phyloP scores from a whole-genome alignment of 1,140 invertebrate genomes.

The Condylostylus longicornis region DNA sequence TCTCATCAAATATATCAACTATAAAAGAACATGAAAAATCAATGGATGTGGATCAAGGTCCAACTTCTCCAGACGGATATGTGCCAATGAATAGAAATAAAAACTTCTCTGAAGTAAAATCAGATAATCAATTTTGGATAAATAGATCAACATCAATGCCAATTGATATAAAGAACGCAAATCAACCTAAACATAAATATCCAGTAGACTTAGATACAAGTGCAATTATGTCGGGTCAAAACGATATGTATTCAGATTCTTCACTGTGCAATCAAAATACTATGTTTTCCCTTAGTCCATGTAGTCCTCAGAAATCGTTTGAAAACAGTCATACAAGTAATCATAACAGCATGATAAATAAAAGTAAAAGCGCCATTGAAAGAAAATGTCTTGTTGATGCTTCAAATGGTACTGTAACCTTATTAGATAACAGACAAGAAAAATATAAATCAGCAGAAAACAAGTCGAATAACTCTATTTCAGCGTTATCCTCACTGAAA shows the following conservation, averaged over 20 bases:
- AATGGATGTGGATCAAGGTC: constrained; percentile 2
- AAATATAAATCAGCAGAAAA: neutral
- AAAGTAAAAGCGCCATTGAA: too few relatives aligned
- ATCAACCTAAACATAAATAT: neutral
- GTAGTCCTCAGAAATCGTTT: constrained; percentile 40
- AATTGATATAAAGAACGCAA: neutral
- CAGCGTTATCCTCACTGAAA: too few relatives aligned
- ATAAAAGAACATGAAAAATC: constrained; percentile 21
- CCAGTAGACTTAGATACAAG: constrained; percentile 28
- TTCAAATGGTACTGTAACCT: constrained; percentile 20
- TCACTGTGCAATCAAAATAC: constrained; percentile 36
- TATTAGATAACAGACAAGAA: neutral
- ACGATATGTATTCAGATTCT: too few relatives aligned
- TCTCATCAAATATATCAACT: constrained; percentile 8
- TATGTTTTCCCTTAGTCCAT: constrained; percentile 43
- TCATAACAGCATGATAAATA: too few relatives aligned
- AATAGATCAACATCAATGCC: constrained; percentile 15
- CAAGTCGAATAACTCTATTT: neutral
- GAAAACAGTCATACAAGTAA: constrained; percentile 5
- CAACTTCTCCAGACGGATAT: constrained; percentile 37
- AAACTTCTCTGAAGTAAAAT: too few relatives aligned
- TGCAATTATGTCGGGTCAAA: constrained; percentile 36
- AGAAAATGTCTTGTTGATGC: constrained; percentile 24
- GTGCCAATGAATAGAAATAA: constrained; percentile 38
- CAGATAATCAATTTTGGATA: constrained; percentile 7